Percentiles rank a stretch among this genome's conserved stretches.
Evolutionary conservation across 2,888 invertebrate genomes (phyloP).

Genomic region (Aelia acuminata): DNA sequence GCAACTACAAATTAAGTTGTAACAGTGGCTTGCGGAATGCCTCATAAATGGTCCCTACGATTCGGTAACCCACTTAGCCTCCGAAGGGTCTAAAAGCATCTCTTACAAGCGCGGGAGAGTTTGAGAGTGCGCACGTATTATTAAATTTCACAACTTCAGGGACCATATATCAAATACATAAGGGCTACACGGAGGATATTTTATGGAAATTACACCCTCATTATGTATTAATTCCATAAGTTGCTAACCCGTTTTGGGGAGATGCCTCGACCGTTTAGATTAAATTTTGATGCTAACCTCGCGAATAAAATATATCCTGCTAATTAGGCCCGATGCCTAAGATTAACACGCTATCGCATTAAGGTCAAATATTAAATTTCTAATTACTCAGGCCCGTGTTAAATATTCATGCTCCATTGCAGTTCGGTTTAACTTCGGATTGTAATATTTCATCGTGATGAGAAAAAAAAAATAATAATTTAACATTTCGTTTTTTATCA

Average conservation of each 20-base stretch:
- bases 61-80: conserved; percentile 40
- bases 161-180: conserved; percentile 59
- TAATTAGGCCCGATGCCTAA: conserved; percentile 39
- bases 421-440: not conserved
- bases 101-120: conserved; percentile 40
- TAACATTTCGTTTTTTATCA: no score
- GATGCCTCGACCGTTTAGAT: not conserved
- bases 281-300: conserved; percentile 55
- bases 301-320: conserved; percentile 50
- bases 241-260: conserved; percentile 50
- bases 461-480: not conserved
- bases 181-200: conserved; percentile 55
- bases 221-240: conserved; percentile 57
- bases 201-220: conserved; percentile 58
- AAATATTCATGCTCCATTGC: not conserved
- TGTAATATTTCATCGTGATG: not conserved
- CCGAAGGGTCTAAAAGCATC: conserved; percentile 50
- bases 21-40: conserved; percentile 30
- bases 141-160: conserved; percentile 55
- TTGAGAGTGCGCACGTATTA: conserved; percentile 57
- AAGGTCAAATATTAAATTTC: conserved; percentile 43
- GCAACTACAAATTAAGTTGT: not conserved
- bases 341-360: conserved; percentile 38
- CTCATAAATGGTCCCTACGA: conserved; percentile 47
- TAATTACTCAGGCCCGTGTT: not conserved